Evolutionary conservation across 1,140 invertebrate species (phyloP).

Genomic region (Drosophila miranda): DNA sequence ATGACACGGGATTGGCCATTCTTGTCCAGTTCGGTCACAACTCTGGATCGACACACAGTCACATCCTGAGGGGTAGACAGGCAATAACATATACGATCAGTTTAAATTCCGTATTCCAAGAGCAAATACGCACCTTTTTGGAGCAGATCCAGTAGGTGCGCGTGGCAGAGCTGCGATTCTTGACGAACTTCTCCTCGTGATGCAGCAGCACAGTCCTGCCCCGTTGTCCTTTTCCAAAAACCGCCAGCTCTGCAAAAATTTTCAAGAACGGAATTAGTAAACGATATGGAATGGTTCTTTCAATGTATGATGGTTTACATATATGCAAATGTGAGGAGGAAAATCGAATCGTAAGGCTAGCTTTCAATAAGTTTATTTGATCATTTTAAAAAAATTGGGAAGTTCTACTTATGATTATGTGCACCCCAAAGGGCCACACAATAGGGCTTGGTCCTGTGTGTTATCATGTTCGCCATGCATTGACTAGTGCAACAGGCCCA

Average conservation of each 20-base stretch:
- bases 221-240: constrained; percentile 73
- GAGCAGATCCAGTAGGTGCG: constrained; percentile 81
- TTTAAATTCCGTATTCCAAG: too few species aligned
- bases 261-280: constrained; percentile 1
- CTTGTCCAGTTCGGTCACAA: constrained; percentile 71
- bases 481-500: constrained; percentile 45
- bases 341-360: too few species aligned
- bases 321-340: too few species aligned
- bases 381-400: neutral
- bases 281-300: neutral
- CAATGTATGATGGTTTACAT: too few species aligned
- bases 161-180: constrained; percentile 71
- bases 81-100: too few species aligned
- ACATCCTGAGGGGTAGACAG: constrained; percentile 56
- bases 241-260: constrained; percentile 69
- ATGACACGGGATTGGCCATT: constrained; percentile 59
- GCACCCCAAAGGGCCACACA: constrained; percentile 66
- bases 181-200: constrained; percentile 75
- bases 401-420: constrained; percentile 53
- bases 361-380: too few species aligned
- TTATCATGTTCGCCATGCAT: constrained; percentile 56
- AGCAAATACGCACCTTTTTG: constrained; percentile 53
- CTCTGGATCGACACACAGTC: constrained; percentile 68
- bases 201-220: constrained; percentile 69
- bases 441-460: constrained; percentile 54